These are phyloP conservation scores for Taxidea taxus DNA, from an alignment of 2,113 vertebrate species.

Conservation along the genomic window DNA sequence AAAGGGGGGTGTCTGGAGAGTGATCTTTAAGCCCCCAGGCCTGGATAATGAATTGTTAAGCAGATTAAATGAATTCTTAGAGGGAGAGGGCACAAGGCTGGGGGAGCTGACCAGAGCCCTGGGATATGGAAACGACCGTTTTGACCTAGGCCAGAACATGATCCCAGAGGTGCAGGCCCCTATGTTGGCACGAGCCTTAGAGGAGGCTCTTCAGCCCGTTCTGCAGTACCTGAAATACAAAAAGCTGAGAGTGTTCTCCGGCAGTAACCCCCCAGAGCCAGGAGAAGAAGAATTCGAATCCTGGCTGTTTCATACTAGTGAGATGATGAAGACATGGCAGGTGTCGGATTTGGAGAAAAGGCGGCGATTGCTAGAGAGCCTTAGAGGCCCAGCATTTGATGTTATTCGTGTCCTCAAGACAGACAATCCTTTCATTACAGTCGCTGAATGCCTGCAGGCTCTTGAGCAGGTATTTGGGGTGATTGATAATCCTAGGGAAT, in stretches of 20 bases:
- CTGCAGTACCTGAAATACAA: not conserved
- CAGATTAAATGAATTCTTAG: slow-evolving; percentile 31
- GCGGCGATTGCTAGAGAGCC: slow-evolving; percentile 11
- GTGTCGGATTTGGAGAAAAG: slow-evolving; percentile 44
- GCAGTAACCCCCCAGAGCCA: slow-evolving; percentile 16
- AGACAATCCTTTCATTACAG: not conserved
- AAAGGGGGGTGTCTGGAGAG: not conserved
- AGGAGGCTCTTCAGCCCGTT: not conserved
- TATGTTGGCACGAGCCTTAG: not conserved
- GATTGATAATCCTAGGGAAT: slow-evolving; percentile 13
- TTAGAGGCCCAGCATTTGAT: not conserved
- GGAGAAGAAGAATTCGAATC: slow-evolving; percentile 41
- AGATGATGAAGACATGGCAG: not conserved
- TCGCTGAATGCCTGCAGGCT: not conserved
- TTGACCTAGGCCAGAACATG: not conserved
- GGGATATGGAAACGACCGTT: not conserved
- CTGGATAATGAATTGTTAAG: slow-evolving; percentile 31
- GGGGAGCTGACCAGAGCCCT: not conserved
- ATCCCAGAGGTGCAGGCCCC: not conserved
- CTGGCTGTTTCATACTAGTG: not conserved
- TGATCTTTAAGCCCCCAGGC: slow-evolving; percentile 32
- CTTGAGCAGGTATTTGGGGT: slow-evolving; percentile 47
- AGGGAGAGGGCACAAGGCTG: not conserved
- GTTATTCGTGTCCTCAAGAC: not conserved
- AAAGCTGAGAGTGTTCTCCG: slow-evolving; percentile 8